A percentile compares a stretch with the other conserved stretches of the same genome.
Evolutionary conservation across 2,888 invertebrate genomes (phyloP).

Genomic region (Seira ritae): DNA sequence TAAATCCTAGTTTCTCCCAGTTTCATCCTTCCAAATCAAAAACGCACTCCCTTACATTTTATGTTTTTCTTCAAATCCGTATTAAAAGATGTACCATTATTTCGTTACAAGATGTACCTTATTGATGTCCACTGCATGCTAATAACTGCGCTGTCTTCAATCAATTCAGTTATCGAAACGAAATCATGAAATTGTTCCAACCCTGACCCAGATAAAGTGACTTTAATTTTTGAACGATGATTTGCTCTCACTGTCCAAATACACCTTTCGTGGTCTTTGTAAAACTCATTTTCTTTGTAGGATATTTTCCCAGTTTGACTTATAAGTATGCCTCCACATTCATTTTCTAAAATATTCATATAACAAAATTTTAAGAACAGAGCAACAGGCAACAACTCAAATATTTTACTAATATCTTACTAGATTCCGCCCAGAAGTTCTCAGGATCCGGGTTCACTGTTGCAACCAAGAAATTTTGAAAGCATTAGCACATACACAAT

Average conservation of each 20-base stretch:
- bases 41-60: too few species aligned
- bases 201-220: neutral
- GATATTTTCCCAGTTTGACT: constrained; percentile 55
- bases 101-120: constrained; percentile 15
- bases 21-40: constrained; percentile 20
- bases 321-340: constrained; percentile 61
- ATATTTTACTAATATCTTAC: too few species aligned
- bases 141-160: neutral
- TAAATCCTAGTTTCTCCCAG: constrained; percentile 32
- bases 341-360: neutral
- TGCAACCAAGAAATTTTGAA: neutral
- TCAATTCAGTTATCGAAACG: constrained; percentile 45
- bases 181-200: constrained; percentile 42
- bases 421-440: constrained; percentile 52
- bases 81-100: too few species aligned
- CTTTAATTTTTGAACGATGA: constrained; percentile 45
- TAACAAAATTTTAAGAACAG: neutral
- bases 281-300: constrained; percentile 39
- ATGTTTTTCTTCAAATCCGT: too few species aligned
- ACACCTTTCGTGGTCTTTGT: constrained; percentile 51
- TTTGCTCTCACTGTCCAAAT: constrained; percentile 61
- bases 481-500: too few species aligned
- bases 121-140: constrained; percentile 32
- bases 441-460: constrained; percentile 46
- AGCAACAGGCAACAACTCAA: too few species aligned